phyloP scores from a whole-genome alignment of 1,140 invertebrate genomes.

The Drosophila saltans region DNA sequence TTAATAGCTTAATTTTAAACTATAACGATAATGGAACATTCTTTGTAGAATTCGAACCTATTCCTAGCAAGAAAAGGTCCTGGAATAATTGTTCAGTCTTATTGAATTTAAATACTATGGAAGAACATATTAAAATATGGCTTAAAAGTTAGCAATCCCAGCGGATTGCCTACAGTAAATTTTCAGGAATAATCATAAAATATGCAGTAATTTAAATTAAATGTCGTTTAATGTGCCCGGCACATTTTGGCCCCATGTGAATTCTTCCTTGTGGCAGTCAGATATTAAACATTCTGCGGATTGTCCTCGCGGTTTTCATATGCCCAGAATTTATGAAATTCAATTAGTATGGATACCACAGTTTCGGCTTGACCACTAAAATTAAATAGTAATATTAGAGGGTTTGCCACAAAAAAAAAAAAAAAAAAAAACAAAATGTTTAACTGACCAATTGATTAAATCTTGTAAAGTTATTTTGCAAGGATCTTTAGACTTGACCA shows the following conservation, averaged over 20 bases:
- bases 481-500: conserved; percentile 95
- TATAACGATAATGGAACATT: not conserved
- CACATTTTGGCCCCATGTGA: not conserved
- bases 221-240: conserved; percentile 56
- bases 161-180: not conserved
- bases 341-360: conserved; percentile 96
- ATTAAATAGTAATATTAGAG: not conserved
- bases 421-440: no score
- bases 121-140: not conserved
- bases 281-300: conserved; percentile 66
- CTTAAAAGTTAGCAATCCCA: not conserved
- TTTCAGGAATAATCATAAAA: not conserved
- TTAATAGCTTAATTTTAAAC: not conserved
- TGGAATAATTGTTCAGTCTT: not conserved
- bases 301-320: conserved; percentile 95
- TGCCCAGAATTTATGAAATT: conserved; percentile 98
- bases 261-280: conserved; percentile 18
- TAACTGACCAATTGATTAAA: conserved; percentile 85
- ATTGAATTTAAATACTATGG: not conserved
- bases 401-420: not conserved
- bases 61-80: no score
- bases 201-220: conserved; percentile 61
- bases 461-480: conserved; percentile 94
- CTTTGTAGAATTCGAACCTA: no score
- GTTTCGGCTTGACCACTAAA: conserved; percentile 95